Evolutionary conservation across 1,140 invertebrate species (phyloP), one percentile per base, ranked within the genome.

Genomic region (Drosophila micromelanica): DNA sequence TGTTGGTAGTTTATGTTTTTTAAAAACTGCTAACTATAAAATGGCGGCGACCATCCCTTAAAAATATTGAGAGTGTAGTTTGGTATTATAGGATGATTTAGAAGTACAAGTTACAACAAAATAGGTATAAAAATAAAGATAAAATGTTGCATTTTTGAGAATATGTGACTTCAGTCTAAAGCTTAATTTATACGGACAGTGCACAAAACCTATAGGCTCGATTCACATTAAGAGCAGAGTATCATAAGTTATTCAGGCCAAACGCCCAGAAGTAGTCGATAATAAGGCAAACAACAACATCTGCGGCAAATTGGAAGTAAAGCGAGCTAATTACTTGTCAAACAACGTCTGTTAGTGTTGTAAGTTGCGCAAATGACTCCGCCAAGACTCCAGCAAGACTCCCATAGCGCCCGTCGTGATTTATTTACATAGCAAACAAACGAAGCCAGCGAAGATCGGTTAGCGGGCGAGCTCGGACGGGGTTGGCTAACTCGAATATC

Each of bases 341-440:
- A 89, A 87, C 79, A 77, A 55, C 73, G 57, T 40, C 69, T 59
- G 62, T 84, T 65, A 87, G 73, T 84, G 80, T 70, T 87, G 84
- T 87, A 80, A 87, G 89, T 79, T 77, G 82, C 76, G 46, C 73
- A 64, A 81, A 87, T 81, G 82, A 82, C 79, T 76, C 62, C 48
- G 17, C 48, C 17, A 17, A 17, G 17, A 17, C 17, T 23, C 20
- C 20, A 23, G 0, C 67, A 64, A 55, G 23, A 62, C 27, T 61
- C 27, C 20, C n/a, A 72, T 48, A 48, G 48, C 60, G 63, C 51
- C 63, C 45, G 49, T 56, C 64, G 42, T 71, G 85, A 87, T 87
- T 87, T 90, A 87, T 84, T 89, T 77, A 73, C 79, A 89, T 73
- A 87, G 65, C 80, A 89, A 80, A 90, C 80, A 80, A 60, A 72